Evolutionary conservation across 2,888 invertebrate species (phyloP).

Genomic region (Acanthococcus lagerstroemiae): DNA sequence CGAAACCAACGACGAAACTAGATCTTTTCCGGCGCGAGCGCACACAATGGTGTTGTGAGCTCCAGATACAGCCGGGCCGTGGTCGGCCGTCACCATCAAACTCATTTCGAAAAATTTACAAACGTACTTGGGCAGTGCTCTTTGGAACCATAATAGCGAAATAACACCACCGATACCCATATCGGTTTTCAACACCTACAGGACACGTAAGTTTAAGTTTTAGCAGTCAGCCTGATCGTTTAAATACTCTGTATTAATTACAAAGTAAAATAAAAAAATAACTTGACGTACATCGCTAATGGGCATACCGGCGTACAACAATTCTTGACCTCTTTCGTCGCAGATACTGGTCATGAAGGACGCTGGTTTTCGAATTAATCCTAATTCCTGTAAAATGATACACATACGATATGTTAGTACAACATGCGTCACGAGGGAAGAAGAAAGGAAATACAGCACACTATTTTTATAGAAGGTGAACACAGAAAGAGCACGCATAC

Average conservation of each 20-base stretch:
- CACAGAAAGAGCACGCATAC: constrained; percentile 45
- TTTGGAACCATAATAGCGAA: constrained; percentile 95
- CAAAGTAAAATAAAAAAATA: background rate
- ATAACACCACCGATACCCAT: constrained; percentile 97
- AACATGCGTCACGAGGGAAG: too few relatives aligned
- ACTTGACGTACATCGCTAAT: constrained; percentile 49
- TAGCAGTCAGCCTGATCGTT: background rate
- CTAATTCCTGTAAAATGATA: constrained; percentile 79
- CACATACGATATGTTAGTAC: background rate
- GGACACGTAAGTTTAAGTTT: background rate
- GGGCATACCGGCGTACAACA: constrained; percentile 89
- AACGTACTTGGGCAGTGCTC: constrained; percentile 85
- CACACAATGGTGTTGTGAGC: constrained; percentile 98
- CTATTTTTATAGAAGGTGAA: background rate
- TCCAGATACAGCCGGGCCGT: constrained; percentile 96
- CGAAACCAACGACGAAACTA: constrained; percentile 89
- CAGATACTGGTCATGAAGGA: constrained; percentile 99
- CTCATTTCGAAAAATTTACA: constrained; percentile 98
- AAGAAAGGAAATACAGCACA: background rate
- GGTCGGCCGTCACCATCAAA: constrained; percentile 96
- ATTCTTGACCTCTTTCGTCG: constrained; percentile 95
- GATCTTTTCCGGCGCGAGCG: constrained; percentile 92
- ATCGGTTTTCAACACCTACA: constrained; percentile 78
- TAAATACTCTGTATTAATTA: background rate
- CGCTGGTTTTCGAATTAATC: constrained; percentile 95